phyloP scores from a whole-genome alignment of 2,888 invertebrate genomes.

The Andricus quercusramuli region DNA sequence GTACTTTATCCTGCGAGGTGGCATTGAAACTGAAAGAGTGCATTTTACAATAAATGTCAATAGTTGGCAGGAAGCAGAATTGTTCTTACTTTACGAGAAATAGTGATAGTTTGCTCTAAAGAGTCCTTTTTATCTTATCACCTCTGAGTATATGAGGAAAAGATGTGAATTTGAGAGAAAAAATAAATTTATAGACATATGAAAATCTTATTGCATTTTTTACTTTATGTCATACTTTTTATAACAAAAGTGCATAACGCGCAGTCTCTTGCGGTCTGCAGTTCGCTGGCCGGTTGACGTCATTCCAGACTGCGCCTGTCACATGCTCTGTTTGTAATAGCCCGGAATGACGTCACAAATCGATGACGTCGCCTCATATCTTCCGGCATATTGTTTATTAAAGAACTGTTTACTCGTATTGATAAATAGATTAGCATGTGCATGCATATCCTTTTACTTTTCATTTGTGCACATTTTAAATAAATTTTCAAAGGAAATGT shows the following conservation, averaged over 20 bases:
- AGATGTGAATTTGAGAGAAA: background rate
- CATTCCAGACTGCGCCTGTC: conserved; percentile 25
- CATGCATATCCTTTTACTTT: no score
- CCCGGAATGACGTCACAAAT: conserved; percentile 23
- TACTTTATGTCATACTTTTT: background rate
- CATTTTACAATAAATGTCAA: background rate
- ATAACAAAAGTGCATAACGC: background rate
- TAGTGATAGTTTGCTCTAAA: background rate
- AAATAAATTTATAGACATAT: background rate
- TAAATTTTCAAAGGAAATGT: background rate
- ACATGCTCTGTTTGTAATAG: conserved; percentile 18
- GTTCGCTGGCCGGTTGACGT: conserved; percentile 22
- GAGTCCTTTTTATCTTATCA: background rate
- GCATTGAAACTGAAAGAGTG: background rate
- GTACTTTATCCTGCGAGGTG: background rate
- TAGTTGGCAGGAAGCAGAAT: background rate
- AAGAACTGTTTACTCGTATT: background rate
- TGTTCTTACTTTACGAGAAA: background rate
- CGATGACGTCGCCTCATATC: conserved; percentile 19
- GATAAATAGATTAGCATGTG: background rate
- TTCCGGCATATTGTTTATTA: background rate
- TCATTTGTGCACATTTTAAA: background rate
- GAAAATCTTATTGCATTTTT: background rate
- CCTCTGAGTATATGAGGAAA: background rate
- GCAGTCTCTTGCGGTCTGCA: background rate